phyloP scores from a whole-genome alignment of 1,140 invertebrate species.

The Drosophila leontia region DNA sequence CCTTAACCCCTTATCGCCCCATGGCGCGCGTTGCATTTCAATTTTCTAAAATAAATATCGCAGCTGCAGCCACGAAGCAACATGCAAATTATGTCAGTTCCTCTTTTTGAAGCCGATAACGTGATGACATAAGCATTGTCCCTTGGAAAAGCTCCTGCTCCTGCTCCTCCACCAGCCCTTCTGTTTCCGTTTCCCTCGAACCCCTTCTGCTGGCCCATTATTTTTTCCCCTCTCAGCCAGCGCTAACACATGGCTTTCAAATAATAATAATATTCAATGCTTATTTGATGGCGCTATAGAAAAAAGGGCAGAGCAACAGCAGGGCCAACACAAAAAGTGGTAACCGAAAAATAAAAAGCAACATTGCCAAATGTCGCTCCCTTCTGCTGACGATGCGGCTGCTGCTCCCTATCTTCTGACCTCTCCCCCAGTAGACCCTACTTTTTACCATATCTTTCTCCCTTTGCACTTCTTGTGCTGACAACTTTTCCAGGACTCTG shows the following conservation, averaged over 20 bases:
- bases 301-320: conserved; percentile 35
- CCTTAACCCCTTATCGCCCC: conserved; percentile 19
- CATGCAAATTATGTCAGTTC: conserved; percentile 79
- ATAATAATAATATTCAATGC: conserved; percentile 80
- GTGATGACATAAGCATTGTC: conserved; percentile 74
- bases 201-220: neutral
- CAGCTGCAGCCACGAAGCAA: conserved; percentile 48
- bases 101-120: conserved; percentile 59
- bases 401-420: conserved; percentile 23
- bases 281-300: conserved; percentile 74
- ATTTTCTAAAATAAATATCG: conserved; percentile 76
- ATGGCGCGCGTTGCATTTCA: conserved; percentile 44
- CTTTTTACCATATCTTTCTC: conserved; percentile 18
- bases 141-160: conserved; percentile 19
- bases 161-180: neutral
- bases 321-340: conserved; percentile 19
- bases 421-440: neutral
- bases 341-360: conserved; percentile 35
- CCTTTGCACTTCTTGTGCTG: conserved; percentile 47
- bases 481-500: conserved; percentile 52
- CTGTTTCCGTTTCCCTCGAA: neutral
- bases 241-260: conserved; percentile 67
- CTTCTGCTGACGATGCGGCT: conserved; percentile 62
- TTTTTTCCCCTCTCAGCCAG: neutral
- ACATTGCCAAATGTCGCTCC: conserved; percentile 61